Base-by-base conservation (phyloP, 2,888 invertebrate genomes). In the Fabriciana adippe region DNA sequence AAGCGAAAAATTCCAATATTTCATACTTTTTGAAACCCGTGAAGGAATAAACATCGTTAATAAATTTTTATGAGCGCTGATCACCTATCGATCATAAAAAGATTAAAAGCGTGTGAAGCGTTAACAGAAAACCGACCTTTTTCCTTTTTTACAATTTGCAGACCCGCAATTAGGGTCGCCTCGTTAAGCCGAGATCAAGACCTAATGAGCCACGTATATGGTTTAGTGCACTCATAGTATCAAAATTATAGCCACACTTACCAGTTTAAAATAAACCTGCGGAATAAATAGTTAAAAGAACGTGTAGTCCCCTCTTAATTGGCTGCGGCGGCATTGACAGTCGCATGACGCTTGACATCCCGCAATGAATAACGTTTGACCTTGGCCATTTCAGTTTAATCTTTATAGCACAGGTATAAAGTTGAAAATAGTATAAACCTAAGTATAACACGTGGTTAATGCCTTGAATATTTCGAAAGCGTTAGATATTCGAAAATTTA, bases 141-240 rank as follows among this genome's bases (percentile, higher is more conserved):
- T 66, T 56, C 60, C 67, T 53, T 72, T 72, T 69, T 75, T 73
- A 70, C 70, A 67, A 63, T 62, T 69, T 62, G 68, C 71, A 60
- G 71, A 71, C 64, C 82, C 87, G 89, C 89, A 89, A 90, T 90
- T 90, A 89, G 86, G 77, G 76, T 74, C 86, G 89, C 79, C 87
- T 89, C 90, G 90, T 90, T 90, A 84, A 82, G 82, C 77, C 81
- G 83, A 84, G 89, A 88, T 89, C 88, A 85, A 85, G 88, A 89
- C 83, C 89, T 89, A 89, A 90, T 89, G 89, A 88, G 88, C 89
- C 87, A 87, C 85, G 86, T 86, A 85, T 86, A 88, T 85, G 88
- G 84, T 85, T 86, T 87, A 86, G 83, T 88, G 85, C 87, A 86
- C 84, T 86, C 81, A 75, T 79, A 64, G 64, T 62, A 68, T 62